Base-by-base conservation (phyloP, 2,888 invertebrate species). In the Drosophila koepferae region DNA sequence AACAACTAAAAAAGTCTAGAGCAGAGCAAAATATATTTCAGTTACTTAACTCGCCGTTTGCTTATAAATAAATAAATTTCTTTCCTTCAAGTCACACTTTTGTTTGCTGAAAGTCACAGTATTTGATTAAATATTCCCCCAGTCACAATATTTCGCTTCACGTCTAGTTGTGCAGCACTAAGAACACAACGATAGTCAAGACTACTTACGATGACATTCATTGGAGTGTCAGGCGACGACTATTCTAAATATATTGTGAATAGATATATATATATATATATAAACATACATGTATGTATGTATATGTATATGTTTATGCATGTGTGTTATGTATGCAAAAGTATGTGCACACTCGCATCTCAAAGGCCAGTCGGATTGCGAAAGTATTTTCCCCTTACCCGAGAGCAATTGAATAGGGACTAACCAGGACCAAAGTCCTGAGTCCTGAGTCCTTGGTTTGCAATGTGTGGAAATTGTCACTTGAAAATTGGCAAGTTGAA, bases 391-490 rank as follows among this genome's bases (percentile, higher is more conserved):
- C 55, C 55, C 40, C 43, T 63, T 43, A 16, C 54, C 41, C 40
- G 48, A 34, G 20, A 46, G 28, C 23, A n/a, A 23, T 55, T 62
- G 61, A 62, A 71, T 63, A 55, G 71, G 53, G 51, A 55, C 67
- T 55, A 63, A 68, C 40, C 64, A 74, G 71, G n/a, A 55, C 18
- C 28, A 55, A n/a, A 77, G 70, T 53, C 49, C 65, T 58, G 59
- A 60, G 69, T 43, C 43, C 63, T 51, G 56, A 59, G 79, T 65
- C 55, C 41, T 41, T 70, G 81, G 68, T 54, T 86, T 77, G 79
- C 48, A 54, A 63, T 85, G 72, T 87, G 86, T 72, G 66, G 41
- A 64, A 85, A 88, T 82, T 87, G 86, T 87, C 88, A 84, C 84
- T 85, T 85, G 86, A 77, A 84, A 86, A 88, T 82, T 82, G 75